Conservation (phyloP, 2,113 vertebrate species). For the Oenanthe melanoleuca region DNA sequence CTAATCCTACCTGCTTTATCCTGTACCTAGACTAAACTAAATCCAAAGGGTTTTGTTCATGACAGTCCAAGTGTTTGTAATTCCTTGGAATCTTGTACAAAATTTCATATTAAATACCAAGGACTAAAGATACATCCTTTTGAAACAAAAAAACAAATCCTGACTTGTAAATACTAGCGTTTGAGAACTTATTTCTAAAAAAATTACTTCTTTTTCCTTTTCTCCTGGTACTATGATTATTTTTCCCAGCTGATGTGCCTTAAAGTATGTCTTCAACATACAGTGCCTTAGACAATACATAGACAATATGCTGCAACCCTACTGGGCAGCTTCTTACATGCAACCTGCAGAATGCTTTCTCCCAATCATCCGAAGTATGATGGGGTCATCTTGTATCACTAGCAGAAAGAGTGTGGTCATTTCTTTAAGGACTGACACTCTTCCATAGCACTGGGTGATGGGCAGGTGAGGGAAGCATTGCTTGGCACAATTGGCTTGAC, state of each 20-base stretch:
- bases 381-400: neutral
- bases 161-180: conserved; percentile 14
- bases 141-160: conserved; percentile 29
- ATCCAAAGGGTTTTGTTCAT: conserved; percentile 24
- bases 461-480: neutral
- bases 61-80: conserved; percentile 32
- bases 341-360: neutral
- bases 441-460: neutral
- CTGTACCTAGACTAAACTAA: conserved; percentile 20
- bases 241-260: conserved; percentile 39
- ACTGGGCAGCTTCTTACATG: neutral
- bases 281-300: neutral
- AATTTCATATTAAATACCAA: conserved; percentile 51
- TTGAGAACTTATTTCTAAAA: conserved; percentile 51
- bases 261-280: neutral
- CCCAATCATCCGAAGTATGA: neutral
- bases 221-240: neutral
- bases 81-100: conserved; percentile 59
- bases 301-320: neutral
- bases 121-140: conserved; percentile 44
- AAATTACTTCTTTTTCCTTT: neutral
- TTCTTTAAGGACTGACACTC: neutral
- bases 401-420: neutral
- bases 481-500: neutral
- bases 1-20: conserved; percentile 34